These are phyloP conservation scores for Ephestia elutella DNA, from an alignment of 1,140 invertebrate species.

Conservation along the genomic window DNA sequence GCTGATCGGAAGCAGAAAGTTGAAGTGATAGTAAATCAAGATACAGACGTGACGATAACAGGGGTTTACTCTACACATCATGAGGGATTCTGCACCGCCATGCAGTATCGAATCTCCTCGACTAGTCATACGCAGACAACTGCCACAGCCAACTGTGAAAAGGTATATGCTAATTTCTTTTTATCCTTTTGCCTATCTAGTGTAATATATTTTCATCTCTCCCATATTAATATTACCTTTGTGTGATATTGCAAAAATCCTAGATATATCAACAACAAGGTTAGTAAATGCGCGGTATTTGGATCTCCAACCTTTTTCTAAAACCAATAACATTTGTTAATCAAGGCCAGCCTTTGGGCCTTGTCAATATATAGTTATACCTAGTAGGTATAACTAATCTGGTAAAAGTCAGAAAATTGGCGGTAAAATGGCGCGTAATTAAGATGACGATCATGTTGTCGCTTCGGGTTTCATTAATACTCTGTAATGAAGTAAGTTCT, in stretches of 20 bases:
- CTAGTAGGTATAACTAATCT: not conserved
- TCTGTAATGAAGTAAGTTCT: constrained; percentile 66
- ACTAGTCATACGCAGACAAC: constrained; percentile 86
- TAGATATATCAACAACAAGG: no score
- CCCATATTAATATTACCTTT: no score
- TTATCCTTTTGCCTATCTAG: no score
- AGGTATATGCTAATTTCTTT: constrained; percentile 35
- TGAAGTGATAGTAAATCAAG: constrained; percentile 84
- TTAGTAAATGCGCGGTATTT: no score
- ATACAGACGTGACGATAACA: constrained; percentile 90
- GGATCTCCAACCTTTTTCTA: no score
- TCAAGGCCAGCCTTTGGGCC: no score
- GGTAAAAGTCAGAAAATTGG: constrained; percentile 29
- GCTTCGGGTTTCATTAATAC: constrained; percentile 58
- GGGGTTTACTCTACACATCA: constrained; percentile 85
- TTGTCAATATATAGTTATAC: no score
- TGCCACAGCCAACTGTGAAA: constrained; percentile 82
- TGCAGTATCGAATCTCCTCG: constrained; percentile 87
- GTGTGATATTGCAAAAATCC: not conserved
- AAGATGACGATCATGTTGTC: constrained; percentile 34
- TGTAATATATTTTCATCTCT: no score
- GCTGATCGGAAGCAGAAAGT: constrained; percentile 77
- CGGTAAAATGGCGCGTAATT: constrained; percentile 32
- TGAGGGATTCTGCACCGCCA: constrained; percentile 87
- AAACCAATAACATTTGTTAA: no score